Conservation (phyloP, 92 coral and sea anemone genomes). For the Epizoanthus stellaris region DNA sequence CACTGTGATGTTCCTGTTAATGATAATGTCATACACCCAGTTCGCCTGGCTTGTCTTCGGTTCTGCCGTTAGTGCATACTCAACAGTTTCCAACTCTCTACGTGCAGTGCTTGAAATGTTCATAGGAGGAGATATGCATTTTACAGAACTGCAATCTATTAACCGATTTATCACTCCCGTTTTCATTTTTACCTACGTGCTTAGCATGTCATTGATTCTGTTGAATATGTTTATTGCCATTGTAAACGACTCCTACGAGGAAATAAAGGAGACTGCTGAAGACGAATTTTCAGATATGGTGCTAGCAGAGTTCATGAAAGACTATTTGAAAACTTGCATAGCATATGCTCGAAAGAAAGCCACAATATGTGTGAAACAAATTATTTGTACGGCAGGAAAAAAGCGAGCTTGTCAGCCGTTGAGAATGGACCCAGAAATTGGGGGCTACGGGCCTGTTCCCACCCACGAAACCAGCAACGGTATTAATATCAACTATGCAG, state of each 20-base stretch:
- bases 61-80: constrained; percentile 58
- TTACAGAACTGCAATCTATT: constrained; percentile 52
- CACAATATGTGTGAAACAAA: background rate
- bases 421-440: background rate
- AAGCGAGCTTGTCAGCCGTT: background rate
- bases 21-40: constrained; percentile 74
- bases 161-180: constrained; percentile 65
- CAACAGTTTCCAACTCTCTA: constrained; percentile 63
- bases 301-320: constrained; percentile 37
- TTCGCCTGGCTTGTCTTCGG: constrained; percentile 83
- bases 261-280: constrained; percentile 34
- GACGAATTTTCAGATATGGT: constrained; percentile 16
- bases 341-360: background rate
- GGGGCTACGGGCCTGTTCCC: background rate
- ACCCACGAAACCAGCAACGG: background rate
- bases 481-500: background rate
- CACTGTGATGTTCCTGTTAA: constrained; percentile 57
- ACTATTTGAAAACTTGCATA: background rate
- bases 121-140: constrained; percentile 66
- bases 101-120: constrained; percentile 67
- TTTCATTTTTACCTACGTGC: constrained; percentile 63
- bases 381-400: background rate
- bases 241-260: constrained; percentile 69
- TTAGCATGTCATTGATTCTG: constrained; percentile 52
- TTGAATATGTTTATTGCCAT: constrained; percentile 73